A percentile compares a stretch with the other conserved stretches of the same genome.
phyloP scores from a whole-genome alignment of 2,113 vertebrate species.

The Tragelaphus strepsiceros region DNA sequence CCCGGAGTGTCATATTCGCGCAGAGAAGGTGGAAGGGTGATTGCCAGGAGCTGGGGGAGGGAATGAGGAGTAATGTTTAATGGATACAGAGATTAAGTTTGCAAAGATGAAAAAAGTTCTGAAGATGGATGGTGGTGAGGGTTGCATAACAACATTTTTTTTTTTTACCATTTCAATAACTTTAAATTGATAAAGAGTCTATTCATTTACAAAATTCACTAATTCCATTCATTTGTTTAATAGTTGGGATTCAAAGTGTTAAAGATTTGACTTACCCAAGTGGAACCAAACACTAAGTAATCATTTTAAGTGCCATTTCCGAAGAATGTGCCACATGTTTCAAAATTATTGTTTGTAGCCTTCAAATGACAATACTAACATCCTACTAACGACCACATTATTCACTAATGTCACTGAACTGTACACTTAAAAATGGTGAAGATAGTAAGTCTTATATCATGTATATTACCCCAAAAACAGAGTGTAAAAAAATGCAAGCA shows the following conservation, averaged over 20 bases:
- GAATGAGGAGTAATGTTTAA: not conserved
- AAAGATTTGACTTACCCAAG: not conserved
- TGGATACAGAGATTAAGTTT: not conserved
- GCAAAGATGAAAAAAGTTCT: not conserved
- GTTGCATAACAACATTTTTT: not conserved
- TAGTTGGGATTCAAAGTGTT: not conserved
- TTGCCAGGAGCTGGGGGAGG: not conserved
- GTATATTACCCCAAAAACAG: not conserved
- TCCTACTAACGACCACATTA: not conserved
- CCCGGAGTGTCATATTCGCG: not conserved
- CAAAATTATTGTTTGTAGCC: not conserved
- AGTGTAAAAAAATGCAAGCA: not conserved
- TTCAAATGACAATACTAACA: not conserved
- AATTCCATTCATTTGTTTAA: not conserved
- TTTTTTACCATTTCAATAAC: not conserved
- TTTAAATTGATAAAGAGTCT: not conserved
- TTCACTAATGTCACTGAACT: not conserved
- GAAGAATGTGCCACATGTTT: not conserved
- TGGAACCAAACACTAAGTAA: not conserved
- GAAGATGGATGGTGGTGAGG: not conserved
- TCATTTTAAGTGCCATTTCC: not conserved
- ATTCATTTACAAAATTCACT: not conserved
- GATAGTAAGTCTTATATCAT: not conserved
- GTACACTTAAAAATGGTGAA: not conserved
- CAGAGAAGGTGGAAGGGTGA: not conserved